These are phyloP conservation scores for Ctenodactylus gundi DNA, from an alignment of 2,113 vertebrate species.

Conservation along the genomic window DNA sequence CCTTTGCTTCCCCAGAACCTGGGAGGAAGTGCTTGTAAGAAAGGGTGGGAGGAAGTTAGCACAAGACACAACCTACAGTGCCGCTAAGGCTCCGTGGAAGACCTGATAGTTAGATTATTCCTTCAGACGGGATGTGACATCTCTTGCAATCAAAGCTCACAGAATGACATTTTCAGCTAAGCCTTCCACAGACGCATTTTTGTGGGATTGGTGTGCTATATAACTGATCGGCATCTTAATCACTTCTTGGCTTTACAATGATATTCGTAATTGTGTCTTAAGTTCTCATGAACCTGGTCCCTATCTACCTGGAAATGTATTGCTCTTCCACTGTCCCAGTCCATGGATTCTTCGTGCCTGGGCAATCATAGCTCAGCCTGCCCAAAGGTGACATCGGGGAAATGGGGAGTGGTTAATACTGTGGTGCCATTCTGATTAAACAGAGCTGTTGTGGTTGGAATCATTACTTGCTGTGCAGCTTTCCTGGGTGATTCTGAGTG, in stretches of 20 bases:
- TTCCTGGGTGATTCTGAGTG: slow-evolving; percentile 19
- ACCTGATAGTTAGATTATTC: too few species aligned
- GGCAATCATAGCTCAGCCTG: background rate
- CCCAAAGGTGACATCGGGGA: background rate
- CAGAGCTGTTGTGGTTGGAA: background rate
- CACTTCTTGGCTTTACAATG: background rate
- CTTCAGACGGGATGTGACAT: background rate
- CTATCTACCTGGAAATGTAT: background rate
- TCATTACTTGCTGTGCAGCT: background rate
- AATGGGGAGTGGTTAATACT: background rate
- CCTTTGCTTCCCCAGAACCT: background rate
- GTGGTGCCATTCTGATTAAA: background rate
- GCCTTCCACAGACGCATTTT: background rate
- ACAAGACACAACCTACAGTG: background rate
- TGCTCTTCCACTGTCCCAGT: background rate
- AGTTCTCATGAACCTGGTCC: background rate
- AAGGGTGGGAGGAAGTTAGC: background rate
- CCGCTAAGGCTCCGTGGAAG: too few species aligned
- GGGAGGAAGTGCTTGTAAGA: background rate
- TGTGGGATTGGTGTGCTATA: background rate
- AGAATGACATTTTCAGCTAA: background rate
- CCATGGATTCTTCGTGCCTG: background rate
- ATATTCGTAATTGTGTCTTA: background rate
- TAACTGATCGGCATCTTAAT: background rate
- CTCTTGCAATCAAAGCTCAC: background rate